These are phyloP conservation scores for Drosophila nigrodunni DNA, from an alignment of 1,140 invertebrate species.

Conservation along the genomic window DNA sequence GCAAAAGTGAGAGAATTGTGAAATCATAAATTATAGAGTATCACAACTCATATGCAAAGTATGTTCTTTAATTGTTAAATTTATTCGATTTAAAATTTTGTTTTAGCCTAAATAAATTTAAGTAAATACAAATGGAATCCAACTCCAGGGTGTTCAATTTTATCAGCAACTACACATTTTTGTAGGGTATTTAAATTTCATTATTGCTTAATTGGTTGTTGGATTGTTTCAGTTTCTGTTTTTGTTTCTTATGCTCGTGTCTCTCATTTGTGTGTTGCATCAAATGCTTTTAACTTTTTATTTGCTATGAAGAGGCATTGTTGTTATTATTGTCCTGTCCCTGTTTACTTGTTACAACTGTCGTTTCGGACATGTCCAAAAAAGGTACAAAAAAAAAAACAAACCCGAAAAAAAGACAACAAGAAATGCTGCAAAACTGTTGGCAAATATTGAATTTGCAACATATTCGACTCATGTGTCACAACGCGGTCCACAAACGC, in stretches of 20 bases:
- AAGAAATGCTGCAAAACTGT: slow-evolving; percentile 80
- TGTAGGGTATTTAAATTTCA: background rate
- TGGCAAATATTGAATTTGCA: slow-evolving; percentile 84
- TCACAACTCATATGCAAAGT: background rate
- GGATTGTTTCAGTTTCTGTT: slow-evolving; percentile 2
- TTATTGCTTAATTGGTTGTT: background rate
- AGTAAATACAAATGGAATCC: no score
- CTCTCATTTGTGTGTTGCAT: slow-evolving; percentile 49
- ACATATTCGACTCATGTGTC: slow-evolving; percentile 81
- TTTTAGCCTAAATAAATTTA: no score
- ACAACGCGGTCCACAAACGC: slow-evolving; percentile 40
- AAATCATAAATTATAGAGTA: slow-evolving; percentile 1
- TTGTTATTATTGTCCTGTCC: slow-evolving; percentile 43
- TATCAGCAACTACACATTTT: background rate
- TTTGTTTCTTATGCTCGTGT: slow-evolving; percentile 33
- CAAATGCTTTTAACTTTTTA: slow-evolving; percentile 77
- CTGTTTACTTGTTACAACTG: slow-evolving; percentile 72
- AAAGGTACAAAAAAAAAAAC: slow-evolving; percentile 31
- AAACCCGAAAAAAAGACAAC: slow-evolving; percentile 38
- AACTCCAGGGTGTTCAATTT: no score
- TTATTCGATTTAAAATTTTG: no score
- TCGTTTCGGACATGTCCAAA: slow-evolving; percentile 49
- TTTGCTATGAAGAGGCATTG: slow-evolving; percentile 59
- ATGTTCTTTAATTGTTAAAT: background rate
- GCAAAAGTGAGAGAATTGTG: background rate